Evolutionary conservation across 2,888 invertebrate genomes (phyloP), one percentile per base, ranked within the genome.

Genomic region (Melipona bicolor): DNA sequence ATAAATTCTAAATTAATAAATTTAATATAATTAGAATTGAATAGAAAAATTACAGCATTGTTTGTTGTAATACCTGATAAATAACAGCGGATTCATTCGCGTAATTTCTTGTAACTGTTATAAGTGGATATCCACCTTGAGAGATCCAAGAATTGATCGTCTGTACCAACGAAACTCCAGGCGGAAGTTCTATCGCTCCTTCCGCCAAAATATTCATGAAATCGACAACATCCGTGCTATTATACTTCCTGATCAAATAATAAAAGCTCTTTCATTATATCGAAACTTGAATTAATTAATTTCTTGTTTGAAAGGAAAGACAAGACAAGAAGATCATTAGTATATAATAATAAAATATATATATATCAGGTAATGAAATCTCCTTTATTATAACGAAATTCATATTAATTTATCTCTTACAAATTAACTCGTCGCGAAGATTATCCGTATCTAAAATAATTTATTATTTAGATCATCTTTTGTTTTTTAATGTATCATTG

Each of bases 111-210:
- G 82, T 86, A n/a, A 94, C 90, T 17, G 89, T 93, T n/a, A 94
- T 80, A 11, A 94, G 73, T 5, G 94, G 94, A 89, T 93, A 94
- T 56, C 94, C 94, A 56, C 89, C 87, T 70, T 91, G 90, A n/a
- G 73, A 74, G 13, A 88, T 91, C 93, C 94, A 94, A 17, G 90
- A 87, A 52, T 87, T 77, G 76, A 94, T 89, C 13, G 89, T 85
- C n/a, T 91, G 87, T 50, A 86, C 81, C 70, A 93, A 82, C 32
- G 89, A 88, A 49, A 87, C 73, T 13, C 80, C 90, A 5, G 83
- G 68, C 5, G 88, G 88, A 27, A 90, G 79, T 79, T 88, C 89
- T n/a, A 72, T 79, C 0, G 85, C 80, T 56, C 90, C 90, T 43
- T 91, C 88, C 49, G 88, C 79, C 81, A 93, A 87, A 9, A 87